These are phyloP conservation scores for Drosophila rhopaloa DNA, from an alignment of 1,140 invertebrate species.

Conservation along the genomic window DNA sequence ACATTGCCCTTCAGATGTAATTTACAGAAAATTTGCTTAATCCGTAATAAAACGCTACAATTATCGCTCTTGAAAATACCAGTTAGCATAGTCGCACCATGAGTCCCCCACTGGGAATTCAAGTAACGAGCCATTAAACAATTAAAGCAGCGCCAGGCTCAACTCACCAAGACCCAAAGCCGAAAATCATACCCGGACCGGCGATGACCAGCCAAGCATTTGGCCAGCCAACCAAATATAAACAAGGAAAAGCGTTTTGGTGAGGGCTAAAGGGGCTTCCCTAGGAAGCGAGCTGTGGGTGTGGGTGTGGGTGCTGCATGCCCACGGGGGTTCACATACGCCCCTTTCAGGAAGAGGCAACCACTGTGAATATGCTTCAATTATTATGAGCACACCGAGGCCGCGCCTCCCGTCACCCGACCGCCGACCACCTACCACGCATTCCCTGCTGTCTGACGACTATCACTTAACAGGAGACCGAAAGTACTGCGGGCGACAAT, in stretches of 20 bases:
- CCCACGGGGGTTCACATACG: constrained; percentile 31
- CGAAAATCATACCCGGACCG: constrained; percentile 1
- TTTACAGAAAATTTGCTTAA: constrained; percentile 59
- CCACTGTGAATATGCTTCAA: constrained; percentile 72
- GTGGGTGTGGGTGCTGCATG: constrained; percentile 12
- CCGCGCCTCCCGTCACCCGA: constrained; percentile 4
- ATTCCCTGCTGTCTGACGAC: constrained; percentile 22
- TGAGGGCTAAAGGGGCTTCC: constrained; percentile 4
- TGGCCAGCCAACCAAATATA: constrained; percentile 76
- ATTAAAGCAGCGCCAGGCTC: constrained; percentile 58
- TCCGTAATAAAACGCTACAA: constrained; percentile 65
- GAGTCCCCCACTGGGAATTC: constrained; percentile 63
- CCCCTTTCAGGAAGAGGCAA: constrained; percentile 27
- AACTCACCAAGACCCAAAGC: constrained; percentile 2
- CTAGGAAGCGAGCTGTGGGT: constrained; percentile 5
- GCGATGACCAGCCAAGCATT: constrained; percentile 61
- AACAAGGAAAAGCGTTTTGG: constrained; percentile 55
- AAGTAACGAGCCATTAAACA: constrained; percentile 79
- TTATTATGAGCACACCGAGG: constrained; percentile 62
- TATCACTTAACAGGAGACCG: constrained; percentile 52
- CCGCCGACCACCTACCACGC: constrained; percentile 15
- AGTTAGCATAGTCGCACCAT: constrained; percentile 16
- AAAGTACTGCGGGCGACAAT: constrained; percentile 4
- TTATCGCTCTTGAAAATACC: constrained; percentile 70
- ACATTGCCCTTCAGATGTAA: constrained; percentile 28